These are phyloP conservation scores for Scomber japonicus DNA, from an alignment of 2,113 vertebrate genomes.

Conservation along the genomic window DNA sequence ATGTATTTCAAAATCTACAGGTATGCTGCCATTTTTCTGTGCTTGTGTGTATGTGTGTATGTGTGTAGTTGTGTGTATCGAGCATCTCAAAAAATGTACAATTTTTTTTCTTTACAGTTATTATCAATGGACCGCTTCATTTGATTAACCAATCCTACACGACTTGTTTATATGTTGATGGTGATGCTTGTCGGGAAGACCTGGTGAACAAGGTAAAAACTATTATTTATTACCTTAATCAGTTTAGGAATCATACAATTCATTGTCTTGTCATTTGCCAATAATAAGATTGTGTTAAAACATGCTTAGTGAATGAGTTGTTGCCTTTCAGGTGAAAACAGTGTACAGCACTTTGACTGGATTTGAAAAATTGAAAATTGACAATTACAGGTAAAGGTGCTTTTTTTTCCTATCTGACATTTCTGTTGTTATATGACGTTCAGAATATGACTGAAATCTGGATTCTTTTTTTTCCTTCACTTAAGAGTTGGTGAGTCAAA, in stretches of 20 bases:
- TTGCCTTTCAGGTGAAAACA: slow-evolving; percentile 58
- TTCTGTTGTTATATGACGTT: neutral
- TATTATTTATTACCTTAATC: neutral
- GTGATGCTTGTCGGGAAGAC: fast-evolving
- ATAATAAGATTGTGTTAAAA: neutral
- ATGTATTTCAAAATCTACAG: slow-evolving; percentile 51
- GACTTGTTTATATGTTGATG: fast-evolving
- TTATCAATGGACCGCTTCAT: neutral
- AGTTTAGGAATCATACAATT: neutral
- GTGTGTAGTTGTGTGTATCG: neutral
- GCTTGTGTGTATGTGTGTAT: slow-evolving; percentile 18
- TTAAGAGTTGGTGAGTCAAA: slow-evolving; percentile 57
- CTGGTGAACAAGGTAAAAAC: neutral
- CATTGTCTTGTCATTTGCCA: neutral
- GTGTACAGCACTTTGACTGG: slow-evolving; percentile 63
- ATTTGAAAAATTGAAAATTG: slow-evolving; percentile 63
- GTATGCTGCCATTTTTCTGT: slow-evolving; percentile 41
- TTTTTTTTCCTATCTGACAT: neutral
- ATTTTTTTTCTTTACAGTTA: slow-evolving; percentile 46
- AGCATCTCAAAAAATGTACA: neutral
- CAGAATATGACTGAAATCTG: neutral
- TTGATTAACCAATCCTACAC: too few relatives aligned
- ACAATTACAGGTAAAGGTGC: slow-evolving; percentile 41
- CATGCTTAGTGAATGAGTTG: neutral
- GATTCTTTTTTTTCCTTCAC: slow-evolving; percentile 4